Evolutionary conservation across 2,888 invertebrate genomes (phyloP), one percentile per base, ranked within the genome.

Genomic region (Catocala nupta): DNA sequence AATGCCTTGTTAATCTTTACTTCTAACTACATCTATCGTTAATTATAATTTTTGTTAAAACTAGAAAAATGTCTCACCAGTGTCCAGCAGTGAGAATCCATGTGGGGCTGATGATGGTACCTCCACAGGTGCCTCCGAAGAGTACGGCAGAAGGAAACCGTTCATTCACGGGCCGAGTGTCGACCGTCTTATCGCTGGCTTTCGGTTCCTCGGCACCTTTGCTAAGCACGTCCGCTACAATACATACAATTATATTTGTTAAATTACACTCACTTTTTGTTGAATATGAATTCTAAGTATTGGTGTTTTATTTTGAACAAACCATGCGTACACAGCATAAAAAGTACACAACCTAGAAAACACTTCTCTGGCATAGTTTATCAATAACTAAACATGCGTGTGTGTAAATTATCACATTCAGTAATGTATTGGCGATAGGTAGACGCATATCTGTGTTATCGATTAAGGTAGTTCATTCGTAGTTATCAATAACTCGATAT

Each of bases 21-120:
- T 25, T 25, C 25, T 25, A 25, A 25, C 3, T 25, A 25, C 25
- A 25, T 25, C 25, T 25, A 25, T 3, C 25, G 1, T 25, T 25
- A 25, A 1, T 4, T 25, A 25, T 25, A 25, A 0, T 25, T 25
- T 39, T 43, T 43, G 43, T 11, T 9, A 2, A 25, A 47, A 9
- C 11, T n/a, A 5, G 11, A 49, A 49, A 5, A n/a, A 10, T 54
- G 34, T 77, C 75, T 70, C 80, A 93, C 93, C 93, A 93, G 77
- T 93, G 93, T 0, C 82, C 93, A 48, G 93, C 93, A 1, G 90
- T 87, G 52, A 93, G 85, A 44, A 93, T 64, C 93, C 93, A 93
- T 7, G 70, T 89, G 45, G 86, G 81, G 74, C 90, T 86, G 76
- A 94, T 90, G 80, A 94, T 92, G 70, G 91, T 84, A 12, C 93